Percentiles rank a stretch among this genome's conserved stretches.
These are phyloP conservation scores for Drosophila nr. medialis DNA, from an alignment of 2,888 invertebrate genomes.

Conservation along the genomic window DNA sequence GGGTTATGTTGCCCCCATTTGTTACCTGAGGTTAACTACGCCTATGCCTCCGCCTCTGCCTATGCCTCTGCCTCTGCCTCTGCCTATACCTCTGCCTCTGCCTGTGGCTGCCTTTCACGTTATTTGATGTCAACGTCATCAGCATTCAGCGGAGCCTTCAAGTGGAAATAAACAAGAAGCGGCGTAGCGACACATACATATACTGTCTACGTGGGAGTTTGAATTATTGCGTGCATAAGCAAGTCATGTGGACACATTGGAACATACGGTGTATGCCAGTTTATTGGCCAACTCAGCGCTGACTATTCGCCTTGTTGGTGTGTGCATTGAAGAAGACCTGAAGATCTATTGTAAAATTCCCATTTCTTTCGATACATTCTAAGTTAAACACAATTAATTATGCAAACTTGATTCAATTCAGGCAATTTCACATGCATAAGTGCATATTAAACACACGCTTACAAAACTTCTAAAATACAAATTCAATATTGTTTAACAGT, in stretches of 20 bases:
- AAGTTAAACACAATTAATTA: background rate
- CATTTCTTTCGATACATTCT: background rate
- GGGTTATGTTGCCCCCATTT: background rate
- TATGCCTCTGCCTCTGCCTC: background rate
- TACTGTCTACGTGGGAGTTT: background rate
- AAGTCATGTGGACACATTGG: slow-evolving; percentile 9
- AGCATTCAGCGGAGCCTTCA: slow-evolving; percentile 26
- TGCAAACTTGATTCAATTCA: background rate
- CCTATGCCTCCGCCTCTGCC: background rate
- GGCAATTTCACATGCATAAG: background rate
- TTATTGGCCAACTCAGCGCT: slow-evolving; percentile 19
- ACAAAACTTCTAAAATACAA: slow-evolving; percentile 11
- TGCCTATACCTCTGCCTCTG: background rate
- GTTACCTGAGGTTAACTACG: slow-evolving; percentile 1
- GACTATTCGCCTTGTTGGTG: background rate
- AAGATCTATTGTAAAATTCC: background rate
- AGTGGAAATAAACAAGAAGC: slow-evolving; percentile 32
- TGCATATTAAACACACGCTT: background rate
- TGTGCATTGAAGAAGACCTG: background rate
- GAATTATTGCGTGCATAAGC: slow-evolving; percentile 6
- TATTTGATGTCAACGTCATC: slow-evolving; percentile 42
- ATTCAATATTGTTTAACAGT: slow-evolving; percentile 18
- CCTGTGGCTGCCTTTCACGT: background rate
- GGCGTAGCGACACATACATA: background rate
- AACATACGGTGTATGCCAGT: background rate